phyloP scores from a whole-genome alignment of 2,888 invertebrate species.

The Netelia inedita region DNA sequence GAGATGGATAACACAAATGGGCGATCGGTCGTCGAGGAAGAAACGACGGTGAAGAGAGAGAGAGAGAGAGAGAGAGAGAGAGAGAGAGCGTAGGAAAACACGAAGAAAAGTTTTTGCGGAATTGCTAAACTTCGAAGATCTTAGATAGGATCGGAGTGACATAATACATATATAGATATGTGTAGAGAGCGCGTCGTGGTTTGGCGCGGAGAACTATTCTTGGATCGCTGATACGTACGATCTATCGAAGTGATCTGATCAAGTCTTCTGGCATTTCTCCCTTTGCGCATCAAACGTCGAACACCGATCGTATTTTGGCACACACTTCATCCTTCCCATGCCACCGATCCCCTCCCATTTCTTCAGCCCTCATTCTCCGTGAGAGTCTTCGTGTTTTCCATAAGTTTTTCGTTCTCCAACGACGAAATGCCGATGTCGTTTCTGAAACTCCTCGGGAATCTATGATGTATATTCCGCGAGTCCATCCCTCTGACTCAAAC shows the following conservation, averaged over 20 bases:
- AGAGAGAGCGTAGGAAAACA: slow-evolving; percentile 21
- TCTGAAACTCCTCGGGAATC: slow-evolving; percentile 43
- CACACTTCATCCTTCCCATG: neutral
- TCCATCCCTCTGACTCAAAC: slow-evolving; percentile 3
- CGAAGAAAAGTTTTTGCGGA: slow-evolving; percentile 54
- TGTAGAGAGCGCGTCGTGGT: slow-evolving; percentile 27
- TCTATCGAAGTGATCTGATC: slow-evolving; percentile 65
- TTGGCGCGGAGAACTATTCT: slow-evolving; percentile 28
- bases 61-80: too few relatives aligned
- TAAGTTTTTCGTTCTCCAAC: slow-evolving; percentile 55
- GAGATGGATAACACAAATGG: slow-evolving; percentile 23
- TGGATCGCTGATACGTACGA: slow-evolving; percentile 45
- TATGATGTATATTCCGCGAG: slow-evolving; percentile 54
- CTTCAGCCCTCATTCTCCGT: neutral
- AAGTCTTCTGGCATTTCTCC: slow-evolving; percentile 58
- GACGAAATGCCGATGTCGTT: slow-evolving; percentile 41
- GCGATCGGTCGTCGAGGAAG: slow-evolving; percentile 37
- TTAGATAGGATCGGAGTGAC: slow-evolving; percentile 52
- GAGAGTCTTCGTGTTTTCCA: neutral
- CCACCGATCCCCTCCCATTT: neutral
- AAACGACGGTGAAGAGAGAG: slow-evolving; percentile 7
- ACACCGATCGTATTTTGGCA: slow-evolving; percentile 9
- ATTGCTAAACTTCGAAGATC: slow-evolving; percentile 65
- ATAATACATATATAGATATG: slow-evolving; percentile 27
- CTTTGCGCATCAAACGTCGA: slow-evolving; percentile 53